These are phyloP conservation scores for Platycercus adscitus DNA, from an alignment of 2,113 vertebrate species.

Conservation along the genomic window DNA sequence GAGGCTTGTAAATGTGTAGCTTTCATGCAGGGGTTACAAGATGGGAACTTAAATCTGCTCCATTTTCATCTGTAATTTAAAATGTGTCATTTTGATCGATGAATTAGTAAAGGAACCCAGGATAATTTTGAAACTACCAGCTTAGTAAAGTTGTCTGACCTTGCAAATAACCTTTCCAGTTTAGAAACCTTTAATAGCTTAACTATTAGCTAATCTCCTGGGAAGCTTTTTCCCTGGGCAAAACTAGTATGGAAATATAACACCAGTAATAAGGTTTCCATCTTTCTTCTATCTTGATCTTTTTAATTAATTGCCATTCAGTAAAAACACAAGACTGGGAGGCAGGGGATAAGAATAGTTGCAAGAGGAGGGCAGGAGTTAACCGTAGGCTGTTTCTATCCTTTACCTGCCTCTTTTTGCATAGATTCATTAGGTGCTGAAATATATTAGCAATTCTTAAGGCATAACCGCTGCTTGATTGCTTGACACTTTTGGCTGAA, in stretches of 20 bases:
- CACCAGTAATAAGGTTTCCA: slow-evolving; percentile 57
- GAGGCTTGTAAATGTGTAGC: slow-evolving; percentile 37
- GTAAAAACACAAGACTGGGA: slow-evolving; percentile 26
- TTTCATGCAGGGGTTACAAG: slow-evolving; percentile 40
- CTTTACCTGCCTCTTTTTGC: slow-evolving; percentile 62
- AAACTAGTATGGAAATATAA: slow-evolving; percentile 49
- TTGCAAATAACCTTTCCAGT: slow-evolving; percentile 58
- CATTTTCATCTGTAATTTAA: slow-evolving; percentile 69
- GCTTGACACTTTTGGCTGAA: slow-evolving; percentile 52
- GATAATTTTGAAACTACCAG: slow-evolving; percentile 62
- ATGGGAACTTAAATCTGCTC: slow-evolving; percentile 31
- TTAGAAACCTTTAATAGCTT: slow-evolving; percentile 67
- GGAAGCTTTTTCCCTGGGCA: slow-evolving; percentile 41
- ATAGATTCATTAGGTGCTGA: slow-evolving; percentile 75
- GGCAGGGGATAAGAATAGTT: neutral
- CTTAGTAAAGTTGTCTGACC: slow-evolving; percentile 59
- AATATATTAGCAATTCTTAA: slow-evolving; percentile 74
- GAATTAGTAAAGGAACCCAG: slow-evolving; percentile 57
- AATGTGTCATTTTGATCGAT: slow-evolving; percentile 67
- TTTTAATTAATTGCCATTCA: slow-evolving; percentile 61
- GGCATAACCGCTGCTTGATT: slow-evolving; percentile 65
- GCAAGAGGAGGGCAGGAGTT: slow-evolving; percentile 16
- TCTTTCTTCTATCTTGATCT: slow-evolving; percentile 62
- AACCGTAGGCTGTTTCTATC: neutral
- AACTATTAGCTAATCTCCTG: slow-evolving; percentile 64